phyloP scores from a whole-genome alignment of 2,797 vertebrate genomes.

The Hephaestus fuliginosus region DNA sequence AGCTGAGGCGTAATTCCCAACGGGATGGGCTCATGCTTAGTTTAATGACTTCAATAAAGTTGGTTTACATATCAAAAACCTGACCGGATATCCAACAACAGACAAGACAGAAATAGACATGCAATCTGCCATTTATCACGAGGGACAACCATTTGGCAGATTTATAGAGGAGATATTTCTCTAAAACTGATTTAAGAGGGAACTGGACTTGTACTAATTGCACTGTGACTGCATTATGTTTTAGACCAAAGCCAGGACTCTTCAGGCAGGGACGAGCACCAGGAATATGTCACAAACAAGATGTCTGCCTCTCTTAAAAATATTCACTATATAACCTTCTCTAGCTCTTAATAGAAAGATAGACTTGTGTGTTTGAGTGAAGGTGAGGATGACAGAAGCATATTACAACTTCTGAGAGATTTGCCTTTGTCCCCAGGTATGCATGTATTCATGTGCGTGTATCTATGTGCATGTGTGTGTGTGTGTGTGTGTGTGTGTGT shows the following conservation, averaged over 20 bases:
- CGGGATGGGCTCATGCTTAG: constrained; percentile 28
- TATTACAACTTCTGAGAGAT: constrained; percentile 16
- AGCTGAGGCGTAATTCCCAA: constrained; percentile 51
- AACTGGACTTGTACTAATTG: constrained; percentile 5
- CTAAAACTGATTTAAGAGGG: constrained; percentile 29
- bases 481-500: background rate
- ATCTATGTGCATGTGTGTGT: too few species aligned
- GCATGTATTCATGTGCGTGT: constrained; percentile 17
- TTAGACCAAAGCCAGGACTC: constrained; percentile 5
- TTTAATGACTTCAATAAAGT: constrained; percentile 74
- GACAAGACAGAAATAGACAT: constrained; percentile 50
- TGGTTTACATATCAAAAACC: constrained; percentile 66
- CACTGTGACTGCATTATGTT: background rate
- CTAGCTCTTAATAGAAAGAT: background rate
- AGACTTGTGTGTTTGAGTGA: constrained; percentile 4
- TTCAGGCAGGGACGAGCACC: background rate
- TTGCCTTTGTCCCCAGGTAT: constrained; percentile 5
- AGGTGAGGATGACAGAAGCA: constrained; percentile 11
- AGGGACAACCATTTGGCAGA: constrained; percentile 24
- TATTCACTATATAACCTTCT: constrained; percentile 3
- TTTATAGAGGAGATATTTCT: constrained; percentile 32
- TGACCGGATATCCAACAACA: constrained; percentile 38
- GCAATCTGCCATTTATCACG: constrained; percentile 45
- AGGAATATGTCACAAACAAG: background rate
- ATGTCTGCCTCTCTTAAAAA: background rate